Percentiles rank a stretch among this genome's conserved stretches.
Evolutionary conservation across 1,140 invertebrate genomes (phyloP).

Genomic region (Campoletis sonorensis): DNA sequence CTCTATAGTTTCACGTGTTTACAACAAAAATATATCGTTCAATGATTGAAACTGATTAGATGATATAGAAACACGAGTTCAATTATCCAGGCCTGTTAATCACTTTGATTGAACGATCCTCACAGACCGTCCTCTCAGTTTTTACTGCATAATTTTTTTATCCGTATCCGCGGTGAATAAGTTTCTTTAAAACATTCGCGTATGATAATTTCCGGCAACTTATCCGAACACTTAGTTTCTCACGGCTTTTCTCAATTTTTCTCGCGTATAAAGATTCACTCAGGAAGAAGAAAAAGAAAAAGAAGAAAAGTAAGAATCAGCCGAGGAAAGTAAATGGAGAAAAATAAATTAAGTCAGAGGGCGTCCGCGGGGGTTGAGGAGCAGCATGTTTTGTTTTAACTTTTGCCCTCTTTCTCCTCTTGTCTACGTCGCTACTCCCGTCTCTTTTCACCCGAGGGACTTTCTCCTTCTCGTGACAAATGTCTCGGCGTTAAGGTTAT

Average conservation of each 20-base stretch:
- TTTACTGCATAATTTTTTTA: too few species aligned
- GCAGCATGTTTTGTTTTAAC: slow-evolving; percentile 38
- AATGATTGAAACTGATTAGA: too few species aligned
- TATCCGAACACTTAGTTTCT: not conserved
- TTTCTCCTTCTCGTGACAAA: slow-evolving; percentile 58
- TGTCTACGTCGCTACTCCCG: not conserved
- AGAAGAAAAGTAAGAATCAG: slow-evolving; percentile 11
- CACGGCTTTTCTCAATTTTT: not conserved
- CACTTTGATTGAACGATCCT: too few species aligned
- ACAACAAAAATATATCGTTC: not conserved
- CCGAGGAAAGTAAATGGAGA: not conserved
- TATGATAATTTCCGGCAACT: slow-evolving; percentile 9
- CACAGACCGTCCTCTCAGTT: too few species aligned
- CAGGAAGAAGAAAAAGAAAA: not conserved
- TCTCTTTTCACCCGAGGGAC: slow-evolving; percentile 25
- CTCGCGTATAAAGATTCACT: slow-evolving; percentile 30
- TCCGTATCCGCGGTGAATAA: too few species aligned
- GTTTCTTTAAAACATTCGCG: too few species aligned
- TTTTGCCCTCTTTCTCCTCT: not conserved
- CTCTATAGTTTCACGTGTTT: not conserved
- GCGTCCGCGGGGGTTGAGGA: not conserved
- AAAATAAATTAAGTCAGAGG: not conserved
- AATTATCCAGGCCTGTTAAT: too few species aligned
- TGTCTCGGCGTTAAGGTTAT: slow-evolving; percentile 59
- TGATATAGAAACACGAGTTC: too few species aligned